These are phyloP conservation scores for Cryptotis parvus DNA, from an alignment of 2,113 vertebrate species.

Conservation along the genomic window DNA sequence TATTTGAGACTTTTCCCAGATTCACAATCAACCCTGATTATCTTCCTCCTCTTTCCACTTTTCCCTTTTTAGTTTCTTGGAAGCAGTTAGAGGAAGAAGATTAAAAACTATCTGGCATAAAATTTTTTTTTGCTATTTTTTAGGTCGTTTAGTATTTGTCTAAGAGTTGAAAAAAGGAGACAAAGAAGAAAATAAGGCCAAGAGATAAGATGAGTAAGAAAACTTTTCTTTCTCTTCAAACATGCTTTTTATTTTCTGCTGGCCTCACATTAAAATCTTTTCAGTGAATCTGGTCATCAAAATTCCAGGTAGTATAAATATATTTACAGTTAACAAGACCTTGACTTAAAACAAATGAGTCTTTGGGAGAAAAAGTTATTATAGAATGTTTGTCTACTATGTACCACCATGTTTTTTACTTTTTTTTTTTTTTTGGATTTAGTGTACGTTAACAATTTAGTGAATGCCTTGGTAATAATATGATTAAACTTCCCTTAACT, in stretches of 20 bases:
- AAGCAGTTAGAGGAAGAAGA: constrained; percentile 79
- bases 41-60: constrained; percentile 80
- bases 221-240: constrained; percentile 63
- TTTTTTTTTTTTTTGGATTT: constrained; percentile 47
- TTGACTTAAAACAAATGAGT: constrained; percentile 60
- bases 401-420: constrained; percentile 1
- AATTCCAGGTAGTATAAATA: constrained; percentile 33
- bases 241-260: constrained; percentile 42
- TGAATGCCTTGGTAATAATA: not conserved
- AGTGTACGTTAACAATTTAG: not conserved
- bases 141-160: constrained; percentile 68
- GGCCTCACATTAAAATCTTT: constrained; percentile 48
- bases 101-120: constrained; percentile 79
- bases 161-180: constrained; percentile 61
- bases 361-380: constrained; percentile 70
- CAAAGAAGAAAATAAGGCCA: constrained; percentile 52
- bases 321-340: no score
- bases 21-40: constrained; percentile 84
- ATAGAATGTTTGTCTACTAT: not conserved
- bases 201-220: constrained; percentile 52
- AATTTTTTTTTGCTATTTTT: constrained; percentile 65
- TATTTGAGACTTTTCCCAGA: constrained; percentile 84
- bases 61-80: constrained; percentile 83
- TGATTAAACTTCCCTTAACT: constrained; percentile 21
- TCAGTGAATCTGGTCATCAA: not conserved